Evolutionary conservation across 2,113 vertebrate genomes (phyloP).

Genomic region (Hassar affinis): DNA sequence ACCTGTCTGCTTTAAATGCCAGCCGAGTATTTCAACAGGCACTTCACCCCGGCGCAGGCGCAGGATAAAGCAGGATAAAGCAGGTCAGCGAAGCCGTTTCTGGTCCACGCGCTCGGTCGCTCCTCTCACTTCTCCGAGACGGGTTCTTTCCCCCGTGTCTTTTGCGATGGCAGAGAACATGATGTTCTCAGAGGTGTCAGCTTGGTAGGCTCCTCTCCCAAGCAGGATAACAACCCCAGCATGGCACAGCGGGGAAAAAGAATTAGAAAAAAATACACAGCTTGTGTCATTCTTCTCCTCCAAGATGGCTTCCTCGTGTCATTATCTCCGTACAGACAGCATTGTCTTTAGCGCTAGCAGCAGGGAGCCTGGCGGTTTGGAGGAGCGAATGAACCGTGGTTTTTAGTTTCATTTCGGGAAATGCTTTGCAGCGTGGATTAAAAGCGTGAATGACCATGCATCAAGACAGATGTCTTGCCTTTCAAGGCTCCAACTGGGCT

Average conservation of each 20-base stretch:
- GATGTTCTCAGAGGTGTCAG: conserved; percentile 48
- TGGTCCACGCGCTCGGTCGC: not conserved
- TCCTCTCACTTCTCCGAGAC: not conserved
- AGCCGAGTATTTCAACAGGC: not conserved
- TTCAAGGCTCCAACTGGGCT: conserved; percentile 33
- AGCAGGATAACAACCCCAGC: conserved; percentile 50
- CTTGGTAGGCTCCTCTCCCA: conserved; percentile 44
- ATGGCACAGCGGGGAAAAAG: conserved; percentile 8
- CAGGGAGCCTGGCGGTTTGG: conserved; percentile 20
- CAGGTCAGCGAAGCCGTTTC: not conserved
- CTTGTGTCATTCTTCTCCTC: conserved; percentile 46
- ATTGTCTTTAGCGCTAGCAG: conserved; percentile 45
- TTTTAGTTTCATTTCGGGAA: conserved; percentile 28
- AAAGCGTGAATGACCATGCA: conserved; percentile 10
- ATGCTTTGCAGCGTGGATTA: conserved; percentile 45
- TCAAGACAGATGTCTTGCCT: conserved; percentile 41
- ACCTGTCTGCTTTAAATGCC: conserved; percentile 34
- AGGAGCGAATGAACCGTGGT: conserved; percentile 18
- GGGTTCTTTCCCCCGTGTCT: conserved; percentile 34
- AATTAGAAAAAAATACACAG: conserved; percentile 30
- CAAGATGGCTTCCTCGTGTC: conserved; percentile 44
- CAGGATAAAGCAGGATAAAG: not conserved
- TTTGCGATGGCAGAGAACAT: conserved; percentile 36
- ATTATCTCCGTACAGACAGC: conserved; percentile 42
- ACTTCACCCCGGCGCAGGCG: not conserved